Percentiles rank a stretch among this genome's conserved stretches.
Conservation (phyloP, 2,888 invertebrate species). For the Mylabris sibirica region DNA sequence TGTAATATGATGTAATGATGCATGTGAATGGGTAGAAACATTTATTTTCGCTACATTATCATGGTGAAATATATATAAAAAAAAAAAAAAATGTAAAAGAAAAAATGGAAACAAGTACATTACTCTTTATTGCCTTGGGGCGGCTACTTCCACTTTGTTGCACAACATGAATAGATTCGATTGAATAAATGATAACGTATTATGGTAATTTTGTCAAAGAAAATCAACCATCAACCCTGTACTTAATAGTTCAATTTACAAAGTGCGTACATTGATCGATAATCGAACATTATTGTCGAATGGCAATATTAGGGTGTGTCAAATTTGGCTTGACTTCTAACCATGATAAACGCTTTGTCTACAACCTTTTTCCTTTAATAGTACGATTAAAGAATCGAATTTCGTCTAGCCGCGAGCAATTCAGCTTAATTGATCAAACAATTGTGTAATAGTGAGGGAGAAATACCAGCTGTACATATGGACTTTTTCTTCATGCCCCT, state of each 20-base stretch:
- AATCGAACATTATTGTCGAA: background rate
- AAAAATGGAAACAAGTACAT: constrained; percentile 11
- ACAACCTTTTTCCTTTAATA: too few species aligned
- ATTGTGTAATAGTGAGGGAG: too few species aligned
- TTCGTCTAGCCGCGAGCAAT: too few species aligned
- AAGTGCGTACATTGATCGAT: background rate
- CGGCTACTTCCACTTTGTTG: background rate
- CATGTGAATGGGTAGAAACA: constrained; percentile 32
- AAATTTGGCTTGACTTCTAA: too few species aligned
- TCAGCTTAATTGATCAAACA: too few species aligned
- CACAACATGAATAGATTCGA: background rate
- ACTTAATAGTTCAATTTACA: background rate
- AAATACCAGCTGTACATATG: too few species aligned
- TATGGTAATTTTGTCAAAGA: background rate
- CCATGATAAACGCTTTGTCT: too few species aligned
- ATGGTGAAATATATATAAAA: constrained; percentile 18
- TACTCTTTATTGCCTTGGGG: background rate
- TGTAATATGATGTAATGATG: constrained; percentile 35
- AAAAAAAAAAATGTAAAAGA: too few species aligned
- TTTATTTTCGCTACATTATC: constrained; percentile 38
- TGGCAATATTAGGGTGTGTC: too few species aligned
- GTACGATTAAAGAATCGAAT: too few species aligned
- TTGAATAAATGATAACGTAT: background rate
- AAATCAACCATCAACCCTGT: background rate
- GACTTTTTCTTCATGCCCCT: too few species aligned